Conservation (phyloP, 1,140 invertebrate species). For the Brachionus rotundiformis region DNA sequence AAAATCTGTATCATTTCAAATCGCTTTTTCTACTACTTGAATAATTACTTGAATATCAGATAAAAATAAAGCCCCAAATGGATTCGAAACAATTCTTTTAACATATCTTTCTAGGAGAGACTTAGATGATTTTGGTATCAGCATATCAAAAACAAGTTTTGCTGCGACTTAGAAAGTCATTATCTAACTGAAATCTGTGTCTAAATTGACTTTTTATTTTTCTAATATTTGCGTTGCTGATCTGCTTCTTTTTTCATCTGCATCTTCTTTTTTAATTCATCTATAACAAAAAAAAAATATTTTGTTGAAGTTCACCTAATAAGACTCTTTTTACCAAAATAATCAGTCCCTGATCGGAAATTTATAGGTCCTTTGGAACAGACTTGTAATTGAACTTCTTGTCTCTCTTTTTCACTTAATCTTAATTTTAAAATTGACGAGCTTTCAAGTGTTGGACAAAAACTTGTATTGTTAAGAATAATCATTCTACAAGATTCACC, state of each 20-base stretch:
- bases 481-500: background rate
- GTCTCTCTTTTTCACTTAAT: background rate
- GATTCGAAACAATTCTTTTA: background rate
- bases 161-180: background rate
- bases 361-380: background rate
- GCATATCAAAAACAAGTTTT: background rate
- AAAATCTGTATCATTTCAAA: too few species aligned
- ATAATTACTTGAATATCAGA: conserved; percentile 24
- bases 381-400: background rate
- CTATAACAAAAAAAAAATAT: too few species aligned
- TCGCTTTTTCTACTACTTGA: background rate
- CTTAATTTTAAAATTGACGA: background rate
- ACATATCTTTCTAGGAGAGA: background rate
- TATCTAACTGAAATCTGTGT: background rate
- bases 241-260: too few species aligned
- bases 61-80: background rate
- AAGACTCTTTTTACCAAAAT: too few species aligned
- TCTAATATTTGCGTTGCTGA: background rate
- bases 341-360: too few species aligned
- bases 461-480: background rate
- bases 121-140: background rate
- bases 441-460: background rate
- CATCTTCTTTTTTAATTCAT: too few species aligned
- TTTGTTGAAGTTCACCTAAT: too few species aligned
- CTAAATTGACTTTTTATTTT: background rate